These are phyloP conservation scores for Leptatherina wallacei DNA, from an alignment of 2,797 vertebrate species.

Conservation along the genomic window DNA sequence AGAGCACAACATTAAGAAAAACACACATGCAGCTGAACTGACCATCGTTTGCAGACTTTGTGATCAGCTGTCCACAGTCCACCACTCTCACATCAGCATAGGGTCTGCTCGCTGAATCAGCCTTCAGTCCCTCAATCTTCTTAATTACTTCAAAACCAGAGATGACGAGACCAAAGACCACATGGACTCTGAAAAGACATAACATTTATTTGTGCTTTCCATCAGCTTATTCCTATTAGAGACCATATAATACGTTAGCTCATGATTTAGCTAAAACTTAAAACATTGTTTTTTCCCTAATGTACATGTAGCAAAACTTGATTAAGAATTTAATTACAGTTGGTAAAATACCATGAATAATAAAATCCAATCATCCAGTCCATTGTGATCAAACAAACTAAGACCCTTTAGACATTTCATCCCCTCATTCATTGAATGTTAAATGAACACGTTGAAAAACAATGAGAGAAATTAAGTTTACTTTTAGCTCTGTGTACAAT, in stretches of 20 bases:
- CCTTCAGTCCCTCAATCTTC: constrained; percentile 96
- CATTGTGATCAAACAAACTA: too few relatives aligned
- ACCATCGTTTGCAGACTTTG: constrained; percentile 93
- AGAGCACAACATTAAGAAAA: neutral
- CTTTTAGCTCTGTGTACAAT: neutral
- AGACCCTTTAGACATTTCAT: neutral
- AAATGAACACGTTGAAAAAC: neutral
- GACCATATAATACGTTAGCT: too few relatives aligned
- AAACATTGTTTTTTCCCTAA: too few relatives aligned
- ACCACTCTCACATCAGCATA: constrained; percentile 96
- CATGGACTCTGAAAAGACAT: constrained; percentile 88
- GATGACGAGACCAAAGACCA: constrained; percentile 96
- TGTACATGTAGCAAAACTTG: too few relatives aligned
- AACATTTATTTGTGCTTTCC: neutral
- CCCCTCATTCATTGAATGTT: too few relatives aligned
- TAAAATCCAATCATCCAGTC: too few relatives aligned
- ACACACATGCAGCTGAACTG: constrained; percentile 33
- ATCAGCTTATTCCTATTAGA: too few relatives aligned
- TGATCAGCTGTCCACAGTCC: constrained; percentile 94
- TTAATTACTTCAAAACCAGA: constrained; percentile 98
- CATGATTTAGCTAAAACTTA: too few relatives aligned
- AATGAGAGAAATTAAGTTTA: neutral
- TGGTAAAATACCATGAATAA: too few relatives aligned
- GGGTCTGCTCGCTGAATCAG: constrained; percentile 93
- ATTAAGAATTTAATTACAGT: too few relatives aligned